Evolutionary conservation across 2,797 vertebrate genomes (phyloP).

Genomic region (Varecia variegata): DNA sequence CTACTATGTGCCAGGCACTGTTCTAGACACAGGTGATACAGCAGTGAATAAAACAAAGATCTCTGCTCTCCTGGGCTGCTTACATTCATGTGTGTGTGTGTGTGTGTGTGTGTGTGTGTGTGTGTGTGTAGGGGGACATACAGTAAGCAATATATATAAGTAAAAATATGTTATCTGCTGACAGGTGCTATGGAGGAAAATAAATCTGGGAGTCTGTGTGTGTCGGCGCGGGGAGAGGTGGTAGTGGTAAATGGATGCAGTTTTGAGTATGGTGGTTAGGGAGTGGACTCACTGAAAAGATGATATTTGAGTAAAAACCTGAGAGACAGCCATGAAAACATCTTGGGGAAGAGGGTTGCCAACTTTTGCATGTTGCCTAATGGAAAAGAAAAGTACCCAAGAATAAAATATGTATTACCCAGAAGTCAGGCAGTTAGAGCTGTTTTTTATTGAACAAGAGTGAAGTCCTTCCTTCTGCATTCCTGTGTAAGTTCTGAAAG

Average conservation of each 20-base stretch:
- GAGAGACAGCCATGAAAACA: background rate
- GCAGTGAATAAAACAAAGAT: background rate
- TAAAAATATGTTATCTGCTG: background rate
- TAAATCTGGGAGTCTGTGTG: background rate
- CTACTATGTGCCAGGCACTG: background rate
- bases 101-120: background rate
- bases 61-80: background rate
- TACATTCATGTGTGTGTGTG: background rate
- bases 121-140: background rate
- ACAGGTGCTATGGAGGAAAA: background rate
- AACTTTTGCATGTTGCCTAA: background rate
- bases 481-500: constrained; percentile 23
- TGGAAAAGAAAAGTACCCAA: background rate
- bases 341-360: background rate
- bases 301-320: background rate
- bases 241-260: background rate
- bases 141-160: background rate
- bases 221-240: background rate
- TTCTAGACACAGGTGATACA: background rate
- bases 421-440: background rate
- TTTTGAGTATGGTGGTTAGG: background rate
- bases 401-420: background rate
- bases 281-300: background rate
- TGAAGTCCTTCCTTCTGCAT: background rate
- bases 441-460: background rate